Conservation (phyloP, 2,888 invertebrate genomes). For the Odontocolon sp. region DNA sequence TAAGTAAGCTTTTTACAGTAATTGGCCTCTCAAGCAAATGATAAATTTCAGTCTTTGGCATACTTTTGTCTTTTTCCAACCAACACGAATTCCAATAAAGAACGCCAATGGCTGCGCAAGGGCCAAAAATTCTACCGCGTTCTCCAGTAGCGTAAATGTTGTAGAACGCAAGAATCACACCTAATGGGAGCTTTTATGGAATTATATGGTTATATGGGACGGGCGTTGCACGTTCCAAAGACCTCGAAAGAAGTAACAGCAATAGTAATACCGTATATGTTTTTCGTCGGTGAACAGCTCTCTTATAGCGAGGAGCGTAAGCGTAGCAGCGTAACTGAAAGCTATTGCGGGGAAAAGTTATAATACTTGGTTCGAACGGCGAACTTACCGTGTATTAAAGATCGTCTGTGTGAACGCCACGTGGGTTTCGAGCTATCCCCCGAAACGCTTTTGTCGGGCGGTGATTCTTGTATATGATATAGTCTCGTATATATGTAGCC, state of each 20-base stretch:
- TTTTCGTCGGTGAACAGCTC: slow-evolving; percentile 40
- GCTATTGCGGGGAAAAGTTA: slow-evolving; percentile 44
- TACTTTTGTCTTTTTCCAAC: too few relatives aligned
- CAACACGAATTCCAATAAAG: too few relatives aligned
- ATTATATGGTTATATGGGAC: slow-evolving; percentile 65
- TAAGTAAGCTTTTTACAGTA: too few relatives aligned
- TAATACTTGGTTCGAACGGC: slow-evolving; percentile 33
- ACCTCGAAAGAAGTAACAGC: slow-evolving; percentile 32
- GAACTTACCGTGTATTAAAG: slow-evolving; percentile 31
- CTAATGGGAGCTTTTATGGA: slow-evolving; percentile 66
- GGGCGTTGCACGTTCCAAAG: slow-evolving; percentile 22
- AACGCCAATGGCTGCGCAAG: too few relatives aligned
- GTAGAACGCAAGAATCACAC: slow-evolving; percentile 14
- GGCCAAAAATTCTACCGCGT: too few relatives aligned
- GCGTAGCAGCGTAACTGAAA: slow-evolving; percentile 39
- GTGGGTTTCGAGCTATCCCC: background rate
- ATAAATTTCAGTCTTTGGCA: too few relatives aligned
- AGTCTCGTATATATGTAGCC: background rate
- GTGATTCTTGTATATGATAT: slow-evolving; percentile 36
- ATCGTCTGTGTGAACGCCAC: slow-evolving; percentile 4
- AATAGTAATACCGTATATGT: slow-evolving; percentile 45
- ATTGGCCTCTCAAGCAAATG: too few relatives aligned
- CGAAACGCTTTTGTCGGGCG: slow-evolving; percentile 42
- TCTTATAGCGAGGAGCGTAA: slow-evolving; percentile 5
- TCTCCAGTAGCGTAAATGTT: too few relatives aligned